Conservation (phyloP, 2,797 vertebrate genomes). For the Xyrichtys novacula region DNA sequence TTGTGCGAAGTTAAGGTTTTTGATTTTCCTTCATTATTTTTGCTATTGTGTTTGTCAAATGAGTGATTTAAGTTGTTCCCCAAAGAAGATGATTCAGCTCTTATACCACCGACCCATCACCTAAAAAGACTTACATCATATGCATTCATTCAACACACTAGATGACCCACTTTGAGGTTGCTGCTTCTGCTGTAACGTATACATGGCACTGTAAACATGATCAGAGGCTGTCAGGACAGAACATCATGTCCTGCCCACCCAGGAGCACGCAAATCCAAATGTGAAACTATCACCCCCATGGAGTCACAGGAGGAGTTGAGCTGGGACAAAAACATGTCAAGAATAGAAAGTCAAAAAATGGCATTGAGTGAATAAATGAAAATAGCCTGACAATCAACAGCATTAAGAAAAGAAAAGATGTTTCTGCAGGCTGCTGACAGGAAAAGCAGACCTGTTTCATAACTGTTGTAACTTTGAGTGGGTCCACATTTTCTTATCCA, state of each 20-base stretch:
- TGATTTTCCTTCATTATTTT: not conserved
- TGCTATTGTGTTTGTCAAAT: not conserved
- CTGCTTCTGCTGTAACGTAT: not conserved
- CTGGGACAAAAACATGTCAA: not conserved
- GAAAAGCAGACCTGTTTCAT: not conserved
- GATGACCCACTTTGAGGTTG: not conserved
- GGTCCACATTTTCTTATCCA: too few species aligned
- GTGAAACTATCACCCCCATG: not conserved
- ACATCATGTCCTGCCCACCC: conserved; percentile 22
- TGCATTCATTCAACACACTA: not conserved
- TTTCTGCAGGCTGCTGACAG: not conserved
- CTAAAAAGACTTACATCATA: not conserved
- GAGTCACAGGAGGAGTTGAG: not conserved
- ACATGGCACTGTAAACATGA: conserved; percentile 23
- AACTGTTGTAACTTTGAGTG: too few species aligned
- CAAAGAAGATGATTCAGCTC: not conserved
- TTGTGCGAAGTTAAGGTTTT: not conserved
- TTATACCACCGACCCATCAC: not conserved
- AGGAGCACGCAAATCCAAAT: not conserved
- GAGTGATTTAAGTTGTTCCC: not conserved
- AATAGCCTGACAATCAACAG: not conserved
- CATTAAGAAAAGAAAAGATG: not conserved
- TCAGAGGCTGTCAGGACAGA: conserved; percentile 14
- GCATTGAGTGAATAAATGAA: too few species aligned
- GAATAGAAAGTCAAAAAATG: not conserved